Conservation (phyloP, 2,888 invertebrate species). For the Drosophila mimetica region DNA sequence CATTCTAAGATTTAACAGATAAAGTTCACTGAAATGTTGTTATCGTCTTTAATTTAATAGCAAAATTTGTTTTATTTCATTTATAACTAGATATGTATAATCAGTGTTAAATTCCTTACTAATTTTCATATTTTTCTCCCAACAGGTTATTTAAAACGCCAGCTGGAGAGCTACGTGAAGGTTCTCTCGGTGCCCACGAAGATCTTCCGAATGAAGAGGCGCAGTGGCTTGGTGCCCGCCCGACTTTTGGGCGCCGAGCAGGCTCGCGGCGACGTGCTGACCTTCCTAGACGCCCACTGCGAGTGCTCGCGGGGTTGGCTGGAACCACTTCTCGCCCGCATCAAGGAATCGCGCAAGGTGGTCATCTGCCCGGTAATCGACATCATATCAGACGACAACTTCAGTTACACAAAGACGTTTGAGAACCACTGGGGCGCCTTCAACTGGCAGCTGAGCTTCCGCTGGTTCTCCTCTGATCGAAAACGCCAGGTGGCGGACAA, state of each 20-base stretch:
- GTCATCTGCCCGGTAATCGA: conserved; percentile 91
- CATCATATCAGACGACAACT: conserved; percentile 97
- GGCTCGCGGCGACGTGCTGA: conserved; percentile 91
- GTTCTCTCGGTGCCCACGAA: conserved; percentile 87
- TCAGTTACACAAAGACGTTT: conserved; percentile 95
- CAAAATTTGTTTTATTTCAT: too few species aligned
- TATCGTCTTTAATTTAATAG: too few species aligned
- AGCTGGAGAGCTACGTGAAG: conserved; percentile 89
- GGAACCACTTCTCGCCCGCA: conserved; percentile 89
- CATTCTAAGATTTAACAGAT: background rate
- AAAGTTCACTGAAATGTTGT: too few species aligned
- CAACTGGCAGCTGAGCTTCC: conserved; percentile 97
- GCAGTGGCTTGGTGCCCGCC: conserved; percentile 93
- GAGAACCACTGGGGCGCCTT: conserved; percentile 99
- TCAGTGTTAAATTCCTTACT: too few species aligned
- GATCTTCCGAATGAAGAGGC: conserved; percentile 87
- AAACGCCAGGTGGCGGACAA: conserved; percentile 39
- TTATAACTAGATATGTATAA: too few species aligned
- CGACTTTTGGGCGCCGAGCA: conserved; percentile 90
- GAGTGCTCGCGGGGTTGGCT: conserved; percentile 94
- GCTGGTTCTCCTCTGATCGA: conserved; percentile 80
- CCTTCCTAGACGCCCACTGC: conserved; percentile 99
- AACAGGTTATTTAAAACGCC: conserved; percentile 87
- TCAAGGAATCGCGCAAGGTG: conserved; percentile 80
- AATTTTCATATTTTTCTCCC: background rate